Base-by-base conservation (phyloP, 2,113 vertebrate genomes). In the Grammatotria lemairii region DNA sequence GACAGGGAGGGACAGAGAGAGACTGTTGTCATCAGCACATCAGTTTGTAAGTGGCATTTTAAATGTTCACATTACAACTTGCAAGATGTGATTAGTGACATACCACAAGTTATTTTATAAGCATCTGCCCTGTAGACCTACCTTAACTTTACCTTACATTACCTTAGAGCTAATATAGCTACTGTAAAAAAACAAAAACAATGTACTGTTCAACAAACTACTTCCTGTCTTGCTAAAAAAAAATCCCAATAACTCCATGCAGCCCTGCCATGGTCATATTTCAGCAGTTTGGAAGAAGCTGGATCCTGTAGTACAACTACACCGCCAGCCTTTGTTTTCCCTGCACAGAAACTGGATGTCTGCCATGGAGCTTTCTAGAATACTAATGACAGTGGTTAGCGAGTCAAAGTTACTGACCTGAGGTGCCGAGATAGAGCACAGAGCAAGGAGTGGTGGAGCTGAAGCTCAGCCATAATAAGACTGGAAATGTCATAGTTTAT, bases 321-420 rank as follows among this genome's bases (percentile, higher is more conserved):
- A 89, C 40, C 79, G 21, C 35, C 84, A 83, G 82, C 89, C 75
- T 88, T 87, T 79, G 85, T 90, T 92, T 91, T 54, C 81, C 49
- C 65, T 86, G 83, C 85, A 86, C 89, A 92, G 84, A 90, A 89
- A 33, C 93, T 94, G 93, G 91, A 94, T 80, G 93, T 80, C 91
- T 94, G 92, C 94, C 87, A 92, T 7, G 21, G 49, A 92, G 91
- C 94, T 87, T 91, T 92, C 92, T 87, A 70, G 95, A 96, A 96
- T 96, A 95, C 95, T 94, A 95, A 96, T 95, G 92, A 95, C 90
- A 88, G 90, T 83, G 92, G 88, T 95, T 94, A 94, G 91, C 40
- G 88, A 93, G 93, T 94, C 93, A 95, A 94, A 94, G 93, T 91
- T 91, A 93, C 91, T 95, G 94, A 96, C 94, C 94, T 92, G 90